phyloP scores from a whole-genome alignment of 2,797 vertebrate genomes.

The Pangasius djambal region DNA sequence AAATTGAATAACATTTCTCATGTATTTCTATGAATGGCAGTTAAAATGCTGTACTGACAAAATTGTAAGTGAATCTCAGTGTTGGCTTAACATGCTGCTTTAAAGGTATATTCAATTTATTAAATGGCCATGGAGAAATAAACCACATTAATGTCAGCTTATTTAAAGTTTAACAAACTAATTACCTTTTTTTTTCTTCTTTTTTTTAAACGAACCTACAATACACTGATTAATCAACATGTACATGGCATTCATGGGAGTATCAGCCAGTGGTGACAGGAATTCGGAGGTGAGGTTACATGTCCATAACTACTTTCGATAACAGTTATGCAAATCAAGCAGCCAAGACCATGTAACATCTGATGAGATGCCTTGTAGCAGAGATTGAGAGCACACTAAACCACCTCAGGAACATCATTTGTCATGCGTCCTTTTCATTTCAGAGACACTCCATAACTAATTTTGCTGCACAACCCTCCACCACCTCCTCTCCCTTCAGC shows the following conservation, averaged over 20 bases:
- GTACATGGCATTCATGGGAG: background rate
- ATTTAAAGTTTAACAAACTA: conserved; percentile 22
- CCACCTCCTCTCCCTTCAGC: conserved; percentile 66
- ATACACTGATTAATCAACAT: conserved; percentile 3
- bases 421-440: conserved; percentile 70
- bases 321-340: conserved; percentile 44
- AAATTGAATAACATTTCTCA: background rate
- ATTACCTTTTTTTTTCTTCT: background rate
- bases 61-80: background rate
- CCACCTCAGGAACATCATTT: conserved; percentile 66
- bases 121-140: background rate
- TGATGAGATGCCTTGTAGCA: conserved; percentile 47
- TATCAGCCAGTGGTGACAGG: conserved; percentile 13
- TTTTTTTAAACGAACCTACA: background rate
- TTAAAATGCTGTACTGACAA: background rate
- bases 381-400: conserved; percentile 47
- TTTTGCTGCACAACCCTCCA: conserved; percentile 66
- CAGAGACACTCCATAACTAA: conserved; percentile 66
- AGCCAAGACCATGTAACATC: conserved; percentile 35
- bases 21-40: background rate
- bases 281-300: conserved; percentile 8
- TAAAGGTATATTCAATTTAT: background rate
- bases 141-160: conserved; percentile 4
- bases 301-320: conserved; percentile 23
- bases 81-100: background rate